Conservation (phyloP, 2,888 invertebrate species). For the Meta bourneti region DNA sequence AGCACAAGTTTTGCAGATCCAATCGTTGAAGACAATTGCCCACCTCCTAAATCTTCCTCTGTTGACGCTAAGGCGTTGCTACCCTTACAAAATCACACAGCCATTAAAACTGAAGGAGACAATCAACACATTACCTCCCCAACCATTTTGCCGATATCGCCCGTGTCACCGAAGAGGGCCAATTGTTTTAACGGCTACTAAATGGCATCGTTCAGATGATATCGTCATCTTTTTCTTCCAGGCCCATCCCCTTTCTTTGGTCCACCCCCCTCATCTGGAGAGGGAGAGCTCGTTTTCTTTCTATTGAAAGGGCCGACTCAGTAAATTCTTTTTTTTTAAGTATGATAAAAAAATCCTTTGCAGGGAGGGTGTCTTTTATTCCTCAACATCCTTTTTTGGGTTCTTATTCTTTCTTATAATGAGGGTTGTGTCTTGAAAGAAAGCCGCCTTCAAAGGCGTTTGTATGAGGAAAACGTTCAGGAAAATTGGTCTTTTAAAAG, state of each 20-base stretch:
- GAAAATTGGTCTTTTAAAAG: conserved; percentile 1
- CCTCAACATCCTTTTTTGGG: not conserved
- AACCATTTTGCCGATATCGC: conserved; percentile 33
- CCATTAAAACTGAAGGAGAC: conserved; percentile 39
- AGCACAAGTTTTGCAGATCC: no score
- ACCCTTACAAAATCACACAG: conserved; percentile 17
- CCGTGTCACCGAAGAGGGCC: conserved; percentile 23
- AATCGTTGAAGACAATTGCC: conserved; percentile 4
- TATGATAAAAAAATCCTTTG: not conserved
- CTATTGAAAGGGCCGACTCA: no score
- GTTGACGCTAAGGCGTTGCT: not conserved
- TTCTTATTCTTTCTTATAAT: not conserved
- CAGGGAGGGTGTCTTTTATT: not conserved
- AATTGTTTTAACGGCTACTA: conserved; percentile 64
- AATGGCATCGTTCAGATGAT: conserved; percentile 39
- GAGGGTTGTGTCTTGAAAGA: not conserved
- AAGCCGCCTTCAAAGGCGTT: not conserved
- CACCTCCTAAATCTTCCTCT: conserved; percentile 5
- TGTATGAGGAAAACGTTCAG: not conserved
- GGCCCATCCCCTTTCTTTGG: not conserved
- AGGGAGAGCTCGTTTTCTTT: not conserved
- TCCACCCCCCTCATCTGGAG: not conserved
- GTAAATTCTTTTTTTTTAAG: no score
- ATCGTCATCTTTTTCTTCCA: not conserved
- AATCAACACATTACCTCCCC: conserved; percentile 34